Percentiles rank a stretch among this genome's conserved stretches.
Conservation (phyloP, 2,888 invertebrate genomes). For the Spilarctia lutea region DNA sequence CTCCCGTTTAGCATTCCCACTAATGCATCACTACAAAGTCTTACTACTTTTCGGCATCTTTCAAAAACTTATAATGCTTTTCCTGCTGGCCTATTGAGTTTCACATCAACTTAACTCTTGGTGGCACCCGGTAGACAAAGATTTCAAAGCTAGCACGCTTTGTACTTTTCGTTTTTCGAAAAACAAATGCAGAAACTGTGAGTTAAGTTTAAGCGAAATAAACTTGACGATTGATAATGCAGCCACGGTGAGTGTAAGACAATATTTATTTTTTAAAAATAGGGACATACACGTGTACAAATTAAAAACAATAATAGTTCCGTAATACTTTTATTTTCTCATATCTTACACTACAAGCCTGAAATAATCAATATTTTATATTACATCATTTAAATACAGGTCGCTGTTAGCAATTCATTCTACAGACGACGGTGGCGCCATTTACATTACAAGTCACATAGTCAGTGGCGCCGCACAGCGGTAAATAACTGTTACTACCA, state of each 20-base stretch:
- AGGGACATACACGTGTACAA: not conserved
- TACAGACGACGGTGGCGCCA: constrained; percentile 12
- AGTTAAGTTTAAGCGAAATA: too few species aligned
- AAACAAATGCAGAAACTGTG: too few species aligned
- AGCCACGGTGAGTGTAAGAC: too few species aligned
- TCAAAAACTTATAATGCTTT: not conserved
- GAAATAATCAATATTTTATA: constrained; percentile 44
- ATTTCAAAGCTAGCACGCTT: too few species aligned
- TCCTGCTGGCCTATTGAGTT: not conserved
- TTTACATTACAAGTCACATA: not conserved
- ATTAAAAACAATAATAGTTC: constrained; percentile 17
- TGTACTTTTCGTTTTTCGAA: too few species aligned
- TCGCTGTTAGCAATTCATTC: constrained; percentile 12
- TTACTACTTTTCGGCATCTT: too few species aligned
- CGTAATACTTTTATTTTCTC: constrained; percentile 51
- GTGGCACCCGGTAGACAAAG: not conserved
- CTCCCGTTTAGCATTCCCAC: not conserved
- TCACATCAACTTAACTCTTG: not conserved
- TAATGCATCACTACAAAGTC: not conserved
- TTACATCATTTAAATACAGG: constrained; percentile 47
- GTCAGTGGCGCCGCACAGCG: constrained; percentile 5
- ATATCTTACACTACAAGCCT: constrained; percentile 49
- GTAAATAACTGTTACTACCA: constrained; percentile 1
- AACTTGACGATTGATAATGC: too few species aligned
- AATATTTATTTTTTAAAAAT: too few species aligned